Evolutionary conservation across 1,140 invertebrate genomes (phyloP).

Genomic region (Atta colombica): DNA sequence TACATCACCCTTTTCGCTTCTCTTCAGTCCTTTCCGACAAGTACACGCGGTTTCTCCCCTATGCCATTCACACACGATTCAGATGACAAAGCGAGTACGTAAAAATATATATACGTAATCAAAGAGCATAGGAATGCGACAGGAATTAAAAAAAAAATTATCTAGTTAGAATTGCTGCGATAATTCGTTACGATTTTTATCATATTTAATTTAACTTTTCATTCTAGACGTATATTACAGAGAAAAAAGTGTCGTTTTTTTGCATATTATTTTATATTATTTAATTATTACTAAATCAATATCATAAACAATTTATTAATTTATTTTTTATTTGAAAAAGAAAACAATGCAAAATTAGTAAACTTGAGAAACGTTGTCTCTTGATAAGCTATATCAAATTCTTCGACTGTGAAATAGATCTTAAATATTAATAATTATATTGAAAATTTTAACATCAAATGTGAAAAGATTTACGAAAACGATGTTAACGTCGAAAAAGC

Average conservation of each 20-base stretch:
- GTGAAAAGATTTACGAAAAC: constrained; percentile 21
- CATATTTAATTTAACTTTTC: constrained; percentile 7
- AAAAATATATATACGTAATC: neutral
- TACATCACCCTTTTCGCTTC: constrained; percentile 34
- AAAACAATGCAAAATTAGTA: too few relatives aligned
- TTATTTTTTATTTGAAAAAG: too few relatives aligned
- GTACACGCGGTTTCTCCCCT: neutral
- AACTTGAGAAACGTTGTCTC: too few relatives aligned
- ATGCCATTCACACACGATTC: constrained; percentile 23
- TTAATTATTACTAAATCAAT: too few relatives aligned
- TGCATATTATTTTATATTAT: too few relatives aligned
- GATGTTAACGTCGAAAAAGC: constrained; percentile 56
- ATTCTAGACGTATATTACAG: neutral
- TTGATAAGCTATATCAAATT: neutral
- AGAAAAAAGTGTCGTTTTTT: neutral
- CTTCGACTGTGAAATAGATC: neutral
- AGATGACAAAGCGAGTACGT: neutral
- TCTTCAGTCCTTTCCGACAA: constrained; percentile 18
- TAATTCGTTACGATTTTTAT: neutral
- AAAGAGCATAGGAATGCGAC: neutral
- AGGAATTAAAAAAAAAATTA: too few relatives aligned
- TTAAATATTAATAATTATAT: constrained; percentile 34
- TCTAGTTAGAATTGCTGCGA: neutral
- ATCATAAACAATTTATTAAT: too few relatives aligned
- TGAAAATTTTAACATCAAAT: constrained; percentile 7